phyloP scores from a whole-genome alignment of 2,888 invertebrate species.

The Ligdia adustata region DNA sequence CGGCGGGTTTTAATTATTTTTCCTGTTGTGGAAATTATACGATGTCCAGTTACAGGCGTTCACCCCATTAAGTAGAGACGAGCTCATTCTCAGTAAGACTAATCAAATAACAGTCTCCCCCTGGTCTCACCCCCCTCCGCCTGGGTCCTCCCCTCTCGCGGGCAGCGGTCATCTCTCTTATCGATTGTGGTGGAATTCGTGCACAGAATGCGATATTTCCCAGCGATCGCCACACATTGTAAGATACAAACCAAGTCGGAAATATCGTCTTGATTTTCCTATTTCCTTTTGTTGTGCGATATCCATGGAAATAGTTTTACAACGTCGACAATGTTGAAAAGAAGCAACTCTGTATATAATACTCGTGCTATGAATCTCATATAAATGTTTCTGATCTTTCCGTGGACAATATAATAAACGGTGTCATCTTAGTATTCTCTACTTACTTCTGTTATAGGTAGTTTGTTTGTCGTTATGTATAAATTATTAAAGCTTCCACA shows the following conservation, averaged over 20 bases:
- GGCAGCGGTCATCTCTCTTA: slow-evolving; percentile 84
- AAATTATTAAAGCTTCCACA: too few species aligned
- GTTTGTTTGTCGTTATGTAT: too few species aligned
- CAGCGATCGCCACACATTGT: slow-evolving; percentile 68
- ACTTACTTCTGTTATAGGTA: too few species aligned
- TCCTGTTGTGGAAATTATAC: slow-evolving; percentile 74
- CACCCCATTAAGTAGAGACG: slow-evolving; percentile 82
- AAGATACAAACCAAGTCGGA: slow-evolving; percentile 57
- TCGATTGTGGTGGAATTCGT: slow-evolving; percentile 84
- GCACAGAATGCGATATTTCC: slow-evolving; percentile 83
- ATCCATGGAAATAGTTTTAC: slow-evolving; percentile 3
- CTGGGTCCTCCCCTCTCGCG: slow-evolving; percentile 72
- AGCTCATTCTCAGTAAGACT: slow-evolving; percentile 84
- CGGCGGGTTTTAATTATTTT: slow-evolving; percentile 61
- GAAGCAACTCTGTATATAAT: neutral
- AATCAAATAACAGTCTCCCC: slow-evolving; percentile 84
- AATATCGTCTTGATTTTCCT: slow-evolving; percentile 41
- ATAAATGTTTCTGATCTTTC: too few species aligned
- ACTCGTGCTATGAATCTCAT: too few species aligned
- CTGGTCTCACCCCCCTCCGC: slow-evolving; percentile 50
- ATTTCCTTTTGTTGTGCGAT: slow-evolving; percentile 33
- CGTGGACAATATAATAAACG: too few species aligned
- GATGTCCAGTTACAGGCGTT: slow-evolving; percentile 80
- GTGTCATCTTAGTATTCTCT: too few species aligned
- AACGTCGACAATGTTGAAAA: too few species aligned